Conservation (phyloP, 2,888 invertebrate genomes). For the Leptura quadrifasciata region DNA sequence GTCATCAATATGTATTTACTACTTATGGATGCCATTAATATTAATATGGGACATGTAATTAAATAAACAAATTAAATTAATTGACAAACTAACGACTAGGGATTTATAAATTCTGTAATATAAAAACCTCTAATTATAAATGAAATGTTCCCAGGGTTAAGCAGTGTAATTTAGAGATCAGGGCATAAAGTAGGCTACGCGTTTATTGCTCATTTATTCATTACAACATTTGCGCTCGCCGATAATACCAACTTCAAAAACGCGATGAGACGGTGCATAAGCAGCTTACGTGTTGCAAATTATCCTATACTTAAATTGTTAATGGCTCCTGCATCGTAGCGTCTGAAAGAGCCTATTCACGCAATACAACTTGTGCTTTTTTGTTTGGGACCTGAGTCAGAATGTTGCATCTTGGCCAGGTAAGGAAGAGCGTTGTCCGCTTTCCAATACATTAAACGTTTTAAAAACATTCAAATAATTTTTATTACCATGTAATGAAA, state of each 20-base stretch:
- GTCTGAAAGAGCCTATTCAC: conserved; percentile 58
- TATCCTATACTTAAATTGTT: conserved; percentile 59
- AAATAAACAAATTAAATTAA: conserved; percentile 26
- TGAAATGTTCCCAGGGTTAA: conserved; percentile 57
- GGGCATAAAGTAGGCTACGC: conserved; percentile 56
- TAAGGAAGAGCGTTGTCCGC: conserved; percentile 2
- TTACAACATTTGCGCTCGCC: conserved; percentile 47
- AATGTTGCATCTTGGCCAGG: conserved; percentile 34
- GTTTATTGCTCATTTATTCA: conserved; percentile 56
- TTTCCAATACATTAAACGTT: background rate
- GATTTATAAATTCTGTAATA: conserved; percentile 28
- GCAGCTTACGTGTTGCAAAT: conserved; percentile 63
- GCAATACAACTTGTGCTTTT: conserved; percentile 49
- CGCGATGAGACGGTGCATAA: conserved; percentile 44
- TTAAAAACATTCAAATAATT: background rate
- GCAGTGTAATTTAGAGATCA: conserved; percentile 58
- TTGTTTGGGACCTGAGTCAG: conserved; percentile 19
- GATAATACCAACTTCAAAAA: conserved; percentile 27
- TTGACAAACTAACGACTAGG: conserved; percentile 22
- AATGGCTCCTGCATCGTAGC: conserved; percentile 58
- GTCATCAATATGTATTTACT: conserved; percentile 5
- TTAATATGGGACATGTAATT: conserved; percentile 21
- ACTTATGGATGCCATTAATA: conserved; percentile 9
- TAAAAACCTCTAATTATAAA: conserved; percentile 54
- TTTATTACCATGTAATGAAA: background rate